Percentiles rank a stretch among this genome's conserved stretches.
These are phyloP conservation scores for Nothura maculosa DNA, from an alignment of 2,797 vertebrate genomes.

Conservation along the genomic window DNA sequence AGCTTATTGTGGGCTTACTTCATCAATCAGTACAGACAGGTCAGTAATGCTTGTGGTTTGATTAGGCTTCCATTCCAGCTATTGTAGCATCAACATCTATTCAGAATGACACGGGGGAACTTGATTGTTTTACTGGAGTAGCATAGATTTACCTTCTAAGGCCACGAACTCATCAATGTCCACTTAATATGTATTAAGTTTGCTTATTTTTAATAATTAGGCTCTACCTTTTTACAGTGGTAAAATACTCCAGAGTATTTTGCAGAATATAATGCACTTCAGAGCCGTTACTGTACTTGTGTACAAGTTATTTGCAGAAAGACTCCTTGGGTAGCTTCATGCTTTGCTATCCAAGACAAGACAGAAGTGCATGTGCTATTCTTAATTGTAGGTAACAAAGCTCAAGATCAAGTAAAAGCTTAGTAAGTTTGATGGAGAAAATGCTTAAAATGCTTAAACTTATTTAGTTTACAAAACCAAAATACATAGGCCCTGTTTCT, in stretches of 20 bases:
- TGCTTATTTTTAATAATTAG: background rate
- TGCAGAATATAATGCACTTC: background rate
- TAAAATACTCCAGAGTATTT: background rate
- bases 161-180: background rate
- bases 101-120: background rate
- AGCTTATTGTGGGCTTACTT: background rate
- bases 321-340: background rate
- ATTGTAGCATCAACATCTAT: background rate
- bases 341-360: background rate
- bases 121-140: background rate
- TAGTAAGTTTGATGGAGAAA: background rate
- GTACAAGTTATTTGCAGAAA: background rate
- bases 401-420: slow-evolving; percentile 18
- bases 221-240: background rate
- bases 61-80: background rate
- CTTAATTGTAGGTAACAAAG: background rate
- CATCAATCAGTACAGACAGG: background rate
- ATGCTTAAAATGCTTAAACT: background rate
- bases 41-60: background rate
- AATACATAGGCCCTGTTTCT: background rate
- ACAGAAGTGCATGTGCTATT: background rate
- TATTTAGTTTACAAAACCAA: background rate
- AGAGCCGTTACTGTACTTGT: background rate
- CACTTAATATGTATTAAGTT: background rate
- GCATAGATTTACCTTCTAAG: background rate